Evolutionary conservation across 2,113 vertebrate species (phyloP), one percentile per base, ranked within the genome.

Genomic region (Alces alces): DNA sequence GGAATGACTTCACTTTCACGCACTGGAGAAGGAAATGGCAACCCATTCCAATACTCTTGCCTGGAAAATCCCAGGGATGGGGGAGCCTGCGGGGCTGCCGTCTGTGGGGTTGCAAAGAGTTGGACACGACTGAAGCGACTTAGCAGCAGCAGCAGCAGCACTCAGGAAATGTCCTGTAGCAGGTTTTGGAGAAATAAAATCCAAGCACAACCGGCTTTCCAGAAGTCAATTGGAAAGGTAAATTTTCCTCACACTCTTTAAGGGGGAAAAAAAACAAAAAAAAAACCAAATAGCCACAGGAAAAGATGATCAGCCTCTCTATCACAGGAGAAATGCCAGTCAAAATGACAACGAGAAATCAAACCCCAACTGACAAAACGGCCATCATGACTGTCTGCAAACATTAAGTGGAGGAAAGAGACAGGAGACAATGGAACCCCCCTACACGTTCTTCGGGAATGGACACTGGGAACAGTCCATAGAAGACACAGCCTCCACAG

Each of bases 51-150:
- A 1, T 15, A 1, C 1, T 52, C 50, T 52, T 52, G 50, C 50
- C 50, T 52, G 14, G 50, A 52, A 4, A 52, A 52, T 52, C 50
- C 50, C 50, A 52, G 13, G 47, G 61, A 64, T 16, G 16, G 61
- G 7, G 33, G 33, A 33, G 61, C 61, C 16, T 66, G 33, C 33
- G 0, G 4, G 17, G 64, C 64, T n/a, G 64, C 4, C 0, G 2
- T 66, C n/a, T 33, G n/a, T 2, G 33, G 64, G 33, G 64, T 36
- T 0, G 0, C 64, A 36, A 10, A 66, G 64, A 36, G 64, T n/a
- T 2, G 1, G 33, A 19, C 33, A 36, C 0, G 8, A n/a, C 33
- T 66, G 50, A 52, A 52, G 50, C 1, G 14, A 52, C 50, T 52
- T 15, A 52, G 50, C 50, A 52, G 50, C 14, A 47, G 45, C 45